Evolutionary conservation across 1,140 invertebrate genomes (phyloP).

Genomic region (Drosophila sp.): DNA sequence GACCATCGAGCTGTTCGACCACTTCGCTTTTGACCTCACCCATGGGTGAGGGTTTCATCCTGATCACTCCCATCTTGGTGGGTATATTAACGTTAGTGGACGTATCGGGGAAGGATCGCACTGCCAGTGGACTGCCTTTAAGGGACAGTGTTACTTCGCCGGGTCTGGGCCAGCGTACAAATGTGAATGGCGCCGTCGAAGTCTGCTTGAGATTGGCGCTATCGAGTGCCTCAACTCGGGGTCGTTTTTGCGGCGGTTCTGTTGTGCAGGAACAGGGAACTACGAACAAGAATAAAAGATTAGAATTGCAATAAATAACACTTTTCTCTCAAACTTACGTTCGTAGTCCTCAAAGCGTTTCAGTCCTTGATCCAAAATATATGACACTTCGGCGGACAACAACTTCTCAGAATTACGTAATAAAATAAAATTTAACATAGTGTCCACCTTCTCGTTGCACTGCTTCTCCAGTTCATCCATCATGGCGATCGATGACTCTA

Average conservation of each 20-base stretch:
- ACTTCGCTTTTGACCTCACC: slow-evolving; percentile 50
- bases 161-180: slow-evolving; percentile 85
- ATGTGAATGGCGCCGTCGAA: slow-evolving; percentile 76
- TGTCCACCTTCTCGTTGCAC: slow-evolving; percentile 37
- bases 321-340: slow-evolving; percentile 12
- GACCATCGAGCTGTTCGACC: slow-evolving; percentile 53
- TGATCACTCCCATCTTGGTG: slow-evolving; percentile 83
- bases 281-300: no score
- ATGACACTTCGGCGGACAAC: slow-evolving; percentile 47
- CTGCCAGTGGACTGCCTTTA: slow-evolving; percentile 85
- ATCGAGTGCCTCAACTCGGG: slow-evolving; percentile 27
- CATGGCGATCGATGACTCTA: slow-evolving; percentile 39
- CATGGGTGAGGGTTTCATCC: slow-evolving; percentile 55
- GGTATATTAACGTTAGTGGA: slow-evolving; percentile 85
- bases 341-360: slow-evolving; percentile 31
- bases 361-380: slow-evolving; percentile 35
- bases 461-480: slow-evolving; percentile 47
- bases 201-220: slow-evolving; percentile 27
- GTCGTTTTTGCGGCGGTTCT: neutral
- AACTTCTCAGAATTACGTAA: slow-evolving; percentile 32
- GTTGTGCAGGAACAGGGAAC: no score
- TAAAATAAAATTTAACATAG: slow-evolving; percentile 39
- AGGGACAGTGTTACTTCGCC: slow-evolving; percentile 86
- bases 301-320: no score
- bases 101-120: slow-evolving; percentile 75